Evolutionary conservation across 2,113 vertebrate species (phyloP), one percentile per base, ranked within the genome.

Genomic region (Hystrix cristata): DNA sequence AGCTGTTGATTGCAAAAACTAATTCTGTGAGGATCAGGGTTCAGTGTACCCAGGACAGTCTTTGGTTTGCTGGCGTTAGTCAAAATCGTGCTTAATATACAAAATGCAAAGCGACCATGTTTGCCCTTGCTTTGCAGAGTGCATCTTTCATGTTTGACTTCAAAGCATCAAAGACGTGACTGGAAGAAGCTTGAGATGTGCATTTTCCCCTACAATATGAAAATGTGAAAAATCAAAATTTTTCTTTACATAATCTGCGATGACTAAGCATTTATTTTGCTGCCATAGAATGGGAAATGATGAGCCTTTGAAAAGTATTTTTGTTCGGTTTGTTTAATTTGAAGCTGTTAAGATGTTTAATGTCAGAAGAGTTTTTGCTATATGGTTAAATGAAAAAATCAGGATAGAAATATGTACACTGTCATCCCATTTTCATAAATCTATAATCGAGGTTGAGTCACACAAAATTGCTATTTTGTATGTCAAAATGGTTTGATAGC

Each of bases 1-100:
- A 86, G 85, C 59, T 81, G 38, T 88, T 95, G 94, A 65, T 74
- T 62, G 67, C 27, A 96, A 72, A 76, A 72, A 92, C 59, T 78
- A 60, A 94, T 93, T 90, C 83, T 90, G n/a, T 14, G 31, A 69
- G 64, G 57, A 59, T 15, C 67, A 67, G 48, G 82, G 90, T 88
- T 89, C 72, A 67, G 83, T 34, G n/a, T 13, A 60, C 11, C 8
- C 4, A 29, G 8, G n/a, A 10, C 15, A 87, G 76, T 34, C 25
- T 91, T 86, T 87, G 87, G 83, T n/a, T 93, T 95, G 60, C 16
- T 62, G 38, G 53, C 9, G 4, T 76, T 89, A 89, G 95, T 93
- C 18, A 80, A 59, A 90, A 18, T 25, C 2, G 16, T 83, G 60
- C 31, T 83, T 88, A 57, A 84, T 95, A 74, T 93, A 95, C 55